Evolutionary conservation across 2,113 vertebrate species (phyloP), one percentile per base, ranked within the genome.

Genomic region (Grammomys surdaster): DNA sequence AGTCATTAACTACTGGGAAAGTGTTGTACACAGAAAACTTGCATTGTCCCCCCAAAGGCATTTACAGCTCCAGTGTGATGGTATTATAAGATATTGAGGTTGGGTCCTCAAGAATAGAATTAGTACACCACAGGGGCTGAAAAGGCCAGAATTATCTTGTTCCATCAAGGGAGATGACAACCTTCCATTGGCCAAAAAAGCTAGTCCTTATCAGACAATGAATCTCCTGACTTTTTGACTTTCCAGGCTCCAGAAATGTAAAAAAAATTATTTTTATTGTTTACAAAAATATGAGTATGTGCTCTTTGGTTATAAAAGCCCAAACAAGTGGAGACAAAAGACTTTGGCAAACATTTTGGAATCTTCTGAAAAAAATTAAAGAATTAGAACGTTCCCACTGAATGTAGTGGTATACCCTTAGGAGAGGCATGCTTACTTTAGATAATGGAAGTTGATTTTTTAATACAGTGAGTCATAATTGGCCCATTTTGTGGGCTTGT

Each of bases 1-100:
- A 89, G 89, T 87, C 87, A 89, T 89, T 77, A 84, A 72, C 60
- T 78, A 65, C 31, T 58, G 40, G 28, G 56, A 80, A 60, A 72
- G 19, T 31, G 19, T 48, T 60, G 33, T 17, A n/a, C 11, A n/a
- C 2, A 5, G 86, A 33, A 84, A 84, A 22, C 48, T 70, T 89
- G 51, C 31, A 12, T 76, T 89, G 56, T 28, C n/a, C n/a, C 36
- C 54, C 51, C 3, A 72, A 70, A 65, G 48, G 40, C 67, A 33
- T 16, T 54, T 69, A 16, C 73, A 51, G 26, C 26, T 36, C 89
- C 22, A 33, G 3, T 36, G 22, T 81, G 33, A 51, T 40, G 40
- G 86, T 60, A 5, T 75, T 43, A 51, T 67, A 13, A 63, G 65
- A 36, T 73, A 17, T 14, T n/a, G 28, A 82, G n/a, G 14, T 26